Conservation (phyloP, 2,888 invertebrate genomes). For the Nomada fucata region DNA sequence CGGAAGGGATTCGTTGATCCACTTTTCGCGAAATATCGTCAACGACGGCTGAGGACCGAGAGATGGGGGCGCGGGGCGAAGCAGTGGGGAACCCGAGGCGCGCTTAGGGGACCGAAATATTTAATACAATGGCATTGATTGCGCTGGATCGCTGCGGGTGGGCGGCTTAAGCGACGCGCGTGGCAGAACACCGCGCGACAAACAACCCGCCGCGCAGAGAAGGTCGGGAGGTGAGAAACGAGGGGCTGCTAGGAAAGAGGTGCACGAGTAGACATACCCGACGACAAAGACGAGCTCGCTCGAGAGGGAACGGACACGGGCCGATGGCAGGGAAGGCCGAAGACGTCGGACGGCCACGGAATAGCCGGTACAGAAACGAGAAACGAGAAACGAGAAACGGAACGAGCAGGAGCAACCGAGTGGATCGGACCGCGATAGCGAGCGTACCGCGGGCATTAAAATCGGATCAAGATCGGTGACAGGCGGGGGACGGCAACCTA, state of each 20-base stretch:
- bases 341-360: conserved; percentile 2
- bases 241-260: conserved; percentile 39
- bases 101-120: conserved; percentile 72
- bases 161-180: conserved; percentile 9
- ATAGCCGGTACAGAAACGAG: conserved; percentile 23
- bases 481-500: too few relatives aligned
- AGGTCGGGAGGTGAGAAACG: conserved; percentile 46
- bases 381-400: conserved; percentile 32
- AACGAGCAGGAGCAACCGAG: conserved; percentile 20
- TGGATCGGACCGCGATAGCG: not conserved
- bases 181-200: conserved; percentile 54
- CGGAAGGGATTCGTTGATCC: conserved; percentile 11
- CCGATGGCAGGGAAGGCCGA: conserved; percentile 4
- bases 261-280: conserved; percentile 68
- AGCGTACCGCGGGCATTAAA: too few relatives aligned
- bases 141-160: conserved; percentile 73
- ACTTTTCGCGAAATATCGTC: conserved; percentile 55
- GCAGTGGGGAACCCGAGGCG: too few relatives aligned
- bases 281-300: conserved; percentile 72
- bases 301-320: conserved; percentile 39
- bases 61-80: not conserved
- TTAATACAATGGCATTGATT: conserved; percentile 80
- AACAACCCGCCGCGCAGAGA: conserved; percentile 53
- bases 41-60: not conserved
- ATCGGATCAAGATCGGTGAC: too few relatives aligned